Conservation (phyloP, 1,140 invertebrate genomes). For the Geopemphigus sp. region DNA sequence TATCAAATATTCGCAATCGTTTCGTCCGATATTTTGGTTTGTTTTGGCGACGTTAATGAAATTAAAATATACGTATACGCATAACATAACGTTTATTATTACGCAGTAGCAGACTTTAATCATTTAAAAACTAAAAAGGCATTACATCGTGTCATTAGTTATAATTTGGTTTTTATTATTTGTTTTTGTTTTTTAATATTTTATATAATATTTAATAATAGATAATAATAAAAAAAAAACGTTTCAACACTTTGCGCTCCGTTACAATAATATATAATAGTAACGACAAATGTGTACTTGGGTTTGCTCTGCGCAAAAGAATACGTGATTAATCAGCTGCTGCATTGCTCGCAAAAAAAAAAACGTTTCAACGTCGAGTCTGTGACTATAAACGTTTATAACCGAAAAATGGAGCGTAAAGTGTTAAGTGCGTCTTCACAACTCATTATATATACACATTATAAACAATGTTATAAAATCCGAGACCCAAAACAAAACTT, state of each 20-base stretch:
- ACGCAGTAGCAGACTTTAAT: not conserved
- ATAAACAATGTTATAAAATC: constrained; percentile 45
- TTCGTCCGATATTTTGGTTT: too few species aligned
- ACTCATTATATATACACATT: constrained; percentile 42
- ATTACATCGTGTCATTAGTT: not conserved
- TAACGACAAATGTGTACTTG: constrained; percentile 13
- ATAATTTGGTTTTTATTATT: constrained; percentile 6
- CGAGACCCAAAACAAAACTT: constrained; percentile 35
- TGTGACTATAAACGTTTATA: constrained; percentile 8
- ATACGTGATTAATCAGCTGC: not conserved
- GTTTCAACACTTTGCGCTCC: constrained; percentile 32
- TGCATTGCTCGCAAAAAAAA: not conserved
- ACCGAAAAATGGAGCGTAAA: constrained; percentile 32
- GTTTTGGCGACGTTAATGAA: not conserved
- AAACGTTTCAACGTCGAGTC: not conserved
- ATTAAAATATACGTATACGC: constrained; percentile 13
- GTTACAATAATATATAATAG: constrained; percentile 10
- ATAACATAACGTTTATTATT: not conserved
- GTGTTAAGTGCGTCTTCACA: constrained; percentile 34
- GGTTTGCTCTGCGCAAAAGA: not conserved
- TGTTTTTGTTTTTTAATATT: constrained; percentile 18
- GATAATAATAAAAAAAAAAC: constrained; percentile 4
- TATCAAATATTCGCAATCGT: too few species aligned
- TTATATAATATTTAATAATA: constrained; percentile 22
- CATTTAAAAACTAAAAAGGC: constrained; percentile 6